These are phyloP conservation scores for Tetraneura akinire DNA, from an alignment of 1,140 invertebrate species.

Conservation along the genomic window DNA sequence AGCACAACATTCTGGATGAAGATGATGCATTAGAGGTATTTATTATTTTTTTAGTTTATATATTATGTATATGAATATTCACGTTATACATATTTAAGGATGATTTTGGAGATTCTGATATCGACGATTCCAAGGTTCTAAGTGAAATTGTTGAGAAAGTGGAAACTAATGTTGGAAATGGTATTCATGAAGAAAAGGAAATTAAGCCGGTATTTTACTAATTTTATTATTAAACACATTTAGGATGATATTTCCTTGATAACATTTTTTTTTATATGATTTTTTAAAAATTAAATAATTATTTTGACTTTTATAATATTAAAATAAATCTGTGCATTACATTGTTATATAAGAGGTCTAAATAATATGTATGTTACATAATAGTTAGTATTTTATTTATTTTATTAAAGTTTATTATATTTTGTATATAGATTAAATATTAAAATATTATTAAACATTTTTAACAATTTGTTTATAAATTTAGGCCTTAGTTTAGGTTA, in stretches of 20 bases:
- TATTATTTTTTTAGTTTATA: not conserved
- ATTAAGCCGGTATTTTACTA: slow-evolving; percentile 28
- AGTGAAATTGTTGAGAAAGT: slow-evolving; percentile 25
- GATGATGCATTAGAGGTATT: slow-evolving; percentile 38
- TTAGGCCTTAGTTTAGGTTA: too few species aligned
- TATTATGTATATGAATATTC: not conserved
- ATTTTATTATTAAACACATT: too few species aligned
- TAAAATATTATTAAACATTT: too few species aligned
- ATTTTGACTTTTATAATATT: not conserved
- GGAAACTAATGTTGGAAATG: slow-evolving; percentile 25
- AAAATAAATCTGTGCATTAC: too few species aligned
- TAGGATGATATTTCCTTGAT: too few species aligned
- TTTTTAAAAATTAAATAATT: not conserved
- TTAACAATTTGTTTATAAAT: too few species aligned
- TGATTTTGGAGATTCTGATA: slow-evolving; percentile 45
- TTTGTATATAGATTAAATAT: too few species aligned
- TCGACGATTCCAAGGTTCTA: slow-evolving; percentile 44
- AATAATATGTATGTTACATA: too few species aligned
- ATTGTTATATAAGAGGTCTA: too few species aligned
- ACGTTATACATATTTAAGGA: slow-evolving; percentile 16
- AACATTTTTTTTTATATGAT: too few species aligned
- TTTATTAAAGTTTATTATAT: too few species aligned
- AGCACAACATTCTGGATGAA: slow-evolving; percentile 46
- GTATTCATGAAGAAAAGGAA: slow-evolving; percentile 18
- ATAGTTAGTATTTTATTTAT: too few species aligned